Base-by-base conservation (phyloP, 2,888 invertebrate genomes). In the Brachypterus glaber region DNA sequence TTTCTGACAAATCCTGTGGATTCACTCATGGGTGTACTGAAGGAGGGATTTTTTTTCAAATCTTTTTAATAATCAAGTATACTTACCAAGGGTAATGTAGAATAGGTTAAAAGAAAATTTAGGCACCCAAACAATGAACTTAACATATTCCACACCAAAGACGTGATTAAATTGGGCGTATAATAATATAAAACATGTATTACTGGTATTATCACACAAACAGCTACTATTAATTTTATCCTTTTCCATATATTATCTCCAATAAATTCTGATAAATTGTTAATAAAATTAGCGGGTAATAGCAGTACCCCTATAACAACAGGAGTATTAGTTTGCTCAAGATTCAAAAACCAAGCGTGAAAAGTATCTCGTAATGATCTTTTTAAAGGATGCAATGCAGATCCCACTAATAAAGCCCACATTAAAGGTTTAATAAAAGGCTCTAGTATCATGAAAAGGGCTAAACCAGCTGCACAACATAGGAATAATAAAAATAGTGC, bases 341-440 rank as follows among this genome's bases (percentile, higher is more conserved):
- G 60, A 36, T 71, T 68, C 53, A 76, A 72, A 57, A 90, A 82
- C 91, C 92, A 92, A 47, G 76, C 73, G 51, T 83, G 79, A 14
- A 90, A 71, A 43, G 76, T 69, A 41, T 78, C 77, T 1, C 90
- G 80, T 30, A 95, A 64, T 38, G 77, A 79, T 43, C 82, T 76
- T 64, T 97, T 97, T 57, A 93, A 83, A 0, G 97, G 97, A 64
- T 93, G 91, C n/a, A 97, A 71, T 25, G 95, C 85, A 1, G 95
- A 92, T n/a, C 98, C 98, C 54, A 93, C 89, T 18, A 98, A 70
- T 39, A 93, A 70, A 1, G 97, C 95, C 97, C 97, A 98, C 50
- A 96, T 74, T 36, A 98, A 66, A 0, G 97, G 95, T 50, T 89
- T 84, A 21, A 97, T 77, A 65, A 95, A 96, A 0, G 93, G 92